These are phyloP conservation scores for Sebastiscus albofasciatus DNA, from an alignment of 2,797 vertebrate genomes.

Conservation along the genomic window DNA sequence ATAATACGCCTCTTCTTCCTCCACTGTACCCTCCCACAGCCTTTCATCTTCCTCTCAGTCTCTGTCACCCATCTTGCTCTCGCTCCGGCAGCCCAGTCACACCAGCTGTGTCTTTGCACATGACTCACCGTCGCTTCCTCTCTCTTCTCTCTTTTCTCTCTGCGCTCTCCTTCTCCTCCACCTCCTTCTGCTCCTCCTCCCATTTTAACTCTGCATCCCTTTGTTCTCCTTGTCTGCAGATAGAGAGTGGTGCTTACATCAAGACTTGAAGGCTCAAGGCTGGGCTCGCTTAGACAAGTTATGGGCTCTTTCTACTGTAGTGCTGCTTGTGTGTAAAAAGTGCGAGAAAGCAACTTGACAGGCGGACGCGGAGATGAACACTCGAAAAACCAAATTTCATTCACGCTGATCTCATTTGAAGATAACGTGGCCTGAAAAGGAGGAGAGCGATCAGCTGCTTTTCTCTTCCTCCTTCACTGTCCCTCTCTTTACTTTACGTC, in stretches of 20 bases:
- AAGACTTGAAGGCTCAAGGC: slow-evolving; percentile 39
- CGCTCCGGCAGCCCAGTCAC: slow-evolving; percentile 60
- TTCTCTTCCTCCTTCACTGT: slow-evolving; percentile 53
- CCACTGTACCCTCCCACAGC: slow-evolving; percentile 48
- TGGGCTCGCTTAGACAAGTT: slow-evolving; percentile 45
- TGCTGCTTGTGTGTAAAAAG: slow-evolving; percentile 13
- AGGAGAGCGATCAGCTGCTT: slow-evolving; percentile 55
- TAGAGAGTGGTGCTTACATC: slow-evolving; percentile 52
- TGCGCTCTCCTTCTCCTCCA: background rate
- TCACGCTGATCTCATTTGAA: slow-evolving; percentile 54
- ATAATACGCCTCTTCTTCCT: slow-evolving; percentile 52
- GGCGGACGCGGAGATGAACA: slow-evolving; percentile 30
- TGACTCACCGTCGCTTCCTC: slow-evolving; percentile 51
- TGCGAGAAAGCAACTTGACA: slow-evolving; percentile 10
- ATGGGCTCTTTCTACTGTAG: slow-evolving; percentile 3
- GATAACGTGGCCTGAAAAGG: slow-evolving; percentile 51
- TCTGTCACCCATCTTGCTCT: slow-evolving; percentile 65
- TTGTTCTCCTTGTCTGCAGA: slow-evolving; percentile 28
- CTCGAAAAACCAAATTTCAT: slow-evolving; percentile 35
- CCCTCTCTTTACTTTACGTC: slow-evolving; percentile 68
- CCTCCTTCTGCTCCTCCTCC: background rate
- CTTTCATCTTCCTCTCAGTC: slow-evolving; percentile 68
- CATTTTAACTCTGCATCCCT: slow-evolving; percentile 27
- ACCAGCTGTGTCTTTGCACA: slow-evolving; percentile 71
- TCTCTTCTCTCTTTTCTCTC: slow-evolving; percentile 2